Evolutionary conservation across 1,140 invertebrate species (phyloP), one percentile per base, ranked within the genome.

Genomic region (Fopius arisanus): DNA sequence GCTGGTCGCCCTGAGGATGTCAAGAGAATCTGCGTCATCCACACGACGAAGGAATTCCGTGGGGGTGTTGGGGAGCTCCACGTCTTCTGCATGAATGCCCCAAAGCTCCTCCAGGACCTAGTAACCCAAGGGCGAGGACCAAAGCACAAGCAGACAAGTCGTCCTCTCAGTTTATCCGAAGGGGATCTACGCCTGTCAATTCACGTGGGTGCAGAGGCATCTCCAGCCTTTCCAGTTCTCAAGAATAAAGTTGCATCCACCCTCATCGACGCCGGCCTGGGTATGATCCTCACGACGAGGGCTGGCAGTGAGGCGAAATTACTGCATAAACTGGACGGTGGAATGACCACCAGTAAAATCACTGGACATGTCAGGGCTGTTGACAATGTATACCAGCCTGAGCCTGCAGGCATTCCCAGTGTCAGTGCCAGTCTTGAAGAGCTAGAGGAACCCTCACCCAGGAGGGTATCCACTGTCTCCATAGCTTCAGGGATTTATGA

Each of bases 401-500:
- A 86, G 66, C 80, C 81, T 7, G 77, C 77, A 9, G 75, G 43
- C 62, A 29, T 72, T 12, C 76, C 71, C 3, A 79, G 79, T 51
- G 68, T 80, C 5, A 74, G 66, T 19, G 74, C 73, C 0, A 81
- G 75, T 43, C 48, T 78, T 5, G 81, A 83, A 29, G 79, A 83
- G 21, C 68, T 80, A 6, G 75, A 78, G 14, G 73, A 75, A 65
- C 75, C 76, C 0, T 83, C 84, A 0, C 78, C 84, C 3, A 82
- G 86, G 41, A 79, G 87, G 5, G 79, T 87, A 72, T 90, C 89
- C 0, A 86, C 86, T 9, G 82, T 88, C 21, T 90, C 90, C 0
- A 75, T 89, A 16, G 83, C 88, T 19, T 90, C 90, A 0, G 90
- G 89, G 3, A 88, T 90, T 74, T 90, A 90, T 72, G 88, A 90